phyloP scores from a whole-genome alignment of 2,888 invertebrate genomes.

The Mimumesa dahlbomi region DNA sequence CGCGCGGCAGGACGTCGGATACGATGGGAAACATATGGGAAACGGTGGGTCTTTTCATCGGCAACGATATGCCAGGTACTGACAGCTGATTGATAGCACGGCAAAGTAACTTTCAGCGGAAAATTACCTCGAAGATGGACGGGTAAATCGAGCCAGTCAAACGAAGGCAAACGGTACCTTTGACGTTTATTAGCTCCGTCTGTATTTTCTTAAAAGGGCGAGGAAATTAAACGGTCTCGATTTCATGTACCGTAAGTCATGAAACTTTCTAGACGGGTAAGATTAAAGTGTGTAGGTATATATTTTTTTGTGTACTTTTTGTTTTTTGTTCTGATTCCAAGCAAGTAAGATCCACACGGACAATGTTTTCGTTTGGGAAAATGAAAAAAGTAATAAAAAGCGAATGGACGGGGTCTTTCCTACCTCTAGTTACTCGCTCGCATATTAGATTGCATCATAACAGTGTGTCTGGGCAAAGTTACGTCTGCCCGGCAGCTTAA shows the following conservation, averaged over 20 bases:
- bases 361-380: too few species aligned
- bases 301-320: too few species aligned
- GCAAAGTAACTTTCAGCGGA: conserved; percentile 24
- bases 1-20: background rate
- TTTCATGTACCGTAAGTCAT: too few species aligned
- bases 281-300: too few species aligned
- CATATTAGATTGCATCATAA: background rate
- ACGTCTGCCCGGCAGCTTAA: conserved; percentile 18
- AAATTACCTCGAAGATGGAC: conserved; percentile 28
- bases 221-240: too few species aligned
- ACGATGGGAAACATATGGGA: conserved; percentile 5
- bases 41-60: conserved; percentile 8
- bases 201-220: too few species aligned
- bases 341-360: too few species aligned
- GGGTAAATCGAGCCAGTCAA: conserved; percentile 15
- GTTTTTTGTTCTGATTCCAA: too few species aligned
- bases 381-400: too few species aligned
- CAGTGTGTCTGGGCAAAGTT: too few species aligned
- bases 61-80: conserved; percentile 7
- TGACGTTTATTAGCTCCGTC: conserved; percentile 32
- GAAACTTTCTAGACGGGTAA: too few species aligned
- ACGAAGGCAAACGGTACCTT: conserved; percentile 11
- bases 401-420: too few species aligned
- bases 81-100: conserved; percentile 33
- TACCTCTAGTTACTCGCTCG: background rate